Percentiles rank a stretch among this genome's conserved stretches.
Evolutionary conservation across 1,140 invertebrate genomes (phyloP).

Genomic region (Rhopalosiphum maidis): DNA sequence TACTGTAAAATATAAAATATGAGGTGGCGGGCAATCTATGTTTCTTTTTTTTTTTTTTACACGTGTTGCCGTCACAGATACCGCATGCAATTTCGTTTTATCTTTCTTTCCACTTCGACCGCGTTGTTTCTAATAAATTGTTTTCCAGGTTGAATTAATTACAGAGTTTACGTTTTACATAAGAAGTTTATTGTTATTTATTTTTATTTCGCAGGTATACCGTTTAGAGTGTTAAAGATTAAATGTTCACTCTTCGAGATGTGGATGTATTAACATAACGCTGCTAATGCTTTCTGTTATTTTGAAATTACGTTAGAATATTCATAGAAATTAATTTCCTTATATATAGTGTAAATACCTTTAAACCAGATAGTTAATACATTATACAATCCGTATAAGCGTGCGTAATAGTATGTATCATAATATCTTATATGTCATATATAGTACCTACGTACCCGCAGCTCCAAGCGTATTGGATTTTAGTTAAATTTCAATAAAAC

Average conservation of each 20-base stretch:
- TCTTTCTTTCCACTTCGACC: background rate
- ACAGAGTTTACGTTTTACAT: background rate
- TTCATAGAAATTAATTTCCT: constrained; percentile 36
- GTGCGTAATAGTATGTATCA: background rate
- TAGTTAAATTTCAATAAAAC: background rate
- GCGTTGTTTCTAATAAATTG: background rate
- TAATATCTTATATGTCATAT: background rate
- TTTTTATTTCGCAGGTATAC: background rate
- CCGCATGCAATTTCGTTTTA: background rate
- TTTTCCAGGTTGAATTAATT: background rate
- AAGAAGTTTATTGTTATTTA: constrained; percentile 15
- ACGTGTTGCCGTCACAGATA: background rate
- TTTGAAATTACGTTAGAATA: constrained; percentile 16
- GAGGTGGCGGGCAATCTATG: background rate
- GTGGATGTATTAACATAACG: background rate
- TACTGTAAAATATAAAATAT: background rate
- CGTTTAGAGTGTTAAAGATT: background rate
- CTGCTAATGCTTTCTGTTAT: background rate
- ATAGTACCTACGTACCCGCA: background rate
- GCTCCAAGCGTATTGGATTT: background rate
- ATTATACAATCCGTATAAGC: background rate
- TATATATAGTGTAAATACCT: background rate
- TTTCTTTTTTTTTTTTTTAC: constrained; percentile 5
- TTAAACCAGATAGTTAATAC: background rate
- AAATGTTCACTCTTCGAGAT: background rate